phyloP scores from a whole-genome alignment of 2,888 invertebrate species.

The Hyposoter didymator region DNA sequence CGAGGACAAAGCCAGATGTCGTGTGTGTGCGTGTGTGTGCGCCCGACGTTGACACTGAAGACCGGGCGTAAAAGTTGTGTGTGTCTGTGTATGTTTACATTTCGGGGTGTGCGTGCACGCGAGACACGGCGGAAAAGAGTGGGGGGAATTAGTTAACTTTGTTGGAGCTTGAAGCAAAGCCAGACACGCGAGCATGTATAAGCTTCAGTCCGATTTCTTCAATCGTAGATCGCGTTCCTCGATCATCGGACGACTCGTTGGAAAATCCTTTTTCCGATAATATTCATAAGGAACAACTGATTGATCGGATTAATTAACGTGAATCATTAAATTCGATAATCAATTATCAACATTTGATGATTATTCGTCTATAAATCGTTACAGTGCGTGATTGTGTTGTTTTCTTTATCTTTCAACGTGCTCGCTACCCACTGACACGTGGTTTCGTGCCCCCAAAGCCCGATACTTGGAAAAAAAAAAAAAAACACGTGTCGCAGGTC shows the following conservation, averaged over 20 bases:
- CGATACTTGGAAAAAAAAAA: neutral
- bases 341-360: neutral
- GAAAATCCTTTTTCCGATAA: neutral
- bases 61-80: constrained; percentile 9
- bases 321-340: neutral
- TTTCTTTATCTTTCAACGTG: neutral
- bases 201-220: constrained; percentile 55
- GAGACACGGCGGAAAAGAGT: neutral
- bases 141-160: neutral
- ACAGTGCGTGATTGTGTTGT: neutral
- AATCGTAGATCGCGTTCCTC: constrained; percentile 20
- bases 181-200: constrained; percentile 15
- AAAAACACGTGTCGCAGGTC: constrained; percentile 66
- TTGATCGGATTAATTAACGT: neutral
- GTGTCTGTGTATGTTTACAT: neutral
- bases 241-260: neutral
- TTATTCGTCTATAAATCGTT: neutral
- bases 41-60: too few species aligned
- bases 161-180: constrained; percentile 5
- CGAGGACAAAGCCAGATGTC: constrained; percentile 33
- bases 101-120: neutral
- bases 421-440: neutral
- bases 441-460: neutral
- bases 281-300: neutral
- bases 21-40: neutral